Conservation (phyloP, 2,888 invertebrate genomes). For the Cantharis flavilabris region DNA sequence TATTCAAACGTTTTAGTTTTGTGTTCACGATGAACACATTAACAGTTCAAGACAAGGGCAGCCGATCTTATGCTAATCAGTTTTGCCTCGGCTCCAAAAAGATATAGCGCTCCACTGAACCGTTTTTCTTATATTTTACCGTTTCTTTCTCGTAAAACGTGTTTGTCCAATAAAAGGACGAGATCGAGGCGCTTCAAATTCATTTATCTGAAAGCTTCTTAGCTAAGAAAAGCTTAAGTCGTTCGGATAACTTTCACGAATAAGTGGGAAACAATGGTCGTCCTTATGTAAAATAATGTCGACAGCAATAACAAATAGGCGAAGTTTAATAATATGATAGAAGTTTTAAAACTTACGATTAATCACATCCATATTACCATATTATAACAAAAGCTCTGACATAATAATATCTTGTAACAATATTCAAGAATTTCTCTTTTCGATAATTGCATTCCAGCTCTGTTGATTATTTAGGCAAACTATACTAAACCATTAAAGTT, state of each 20-base stretch:
- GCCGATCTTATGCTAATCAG: slow-evolving; percentile 51
- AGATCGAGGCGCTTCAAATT: slow-evolving; percentile 19
- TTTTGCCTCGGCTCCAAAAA: slow-evolving; percentile 42
- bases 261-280: slow-evolving; percentile 40
- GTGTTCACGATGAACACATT: slow-evolving; percentile 48
- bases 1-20: slow-evolving; percentile 32
- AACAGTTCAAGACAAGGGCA: slow-evolving; percentile 47
- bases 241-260: slow-evolving; percentile 20
- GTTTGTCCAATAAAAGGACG: slow-evolving; percentile 38
- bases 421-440: slow-evolving; percentile 16
- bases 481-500: neutral
- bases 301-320: slow-evolving; percentile 51
- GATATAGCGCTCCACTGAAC: slow-evolving; percentile 36
- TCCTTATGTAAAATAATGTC: slow-evolving; percentile 40
- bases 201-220: slow-evolving; percentile 32
- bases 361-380: slow-evolving; percentile 51
- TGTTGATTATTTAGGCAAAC: neutral
- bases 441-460: slow-evolving; percentile 22
- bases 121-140: slow-evolving; percentile 35
- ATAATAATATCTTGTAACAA: slow-evolving; percentile 35
- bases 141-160: slow-evolving; percentile 37
- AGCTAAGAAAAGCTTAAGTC: slow-evolving; percentile 2
- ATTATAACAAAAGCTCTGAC: slow-evolving; percentile 46
- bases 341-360: slow-evolving; percentile 46
- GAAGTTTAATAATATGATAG: slow-evolving; percentile 47